Evolutionary conservation across 1,140 invertebrate genomes (phyloP).

Genomic region (Luehdorfia chinensis): DNA sequence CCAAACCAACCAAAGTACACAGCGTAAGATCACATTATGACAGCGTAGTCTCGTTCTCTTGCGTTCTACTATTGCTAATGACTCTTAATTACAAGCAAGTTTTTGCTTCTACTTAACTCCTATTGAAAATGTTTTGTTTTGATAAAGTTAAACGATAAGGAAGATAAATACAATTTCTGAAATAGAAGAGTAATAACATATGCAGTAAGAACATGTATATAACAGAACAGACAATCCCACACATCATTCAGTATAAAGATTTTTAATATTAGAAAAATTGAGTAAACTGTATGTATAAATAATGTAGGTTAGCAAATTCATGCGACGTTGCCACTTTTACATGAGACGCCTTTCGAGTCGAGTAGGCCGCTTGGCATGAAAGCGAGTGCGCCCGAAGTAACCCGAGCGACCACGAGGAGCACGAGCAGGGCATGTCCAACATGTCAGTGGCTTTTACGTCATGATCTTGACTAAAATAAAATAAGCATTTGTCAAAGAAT

Average conservation of each 20-base stretch:
- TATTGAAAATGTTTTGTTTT: too few relatives aligned
- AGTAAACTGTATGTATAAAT: too few relatives aligned
- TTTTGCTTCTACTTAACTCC: too few relatives aligned
- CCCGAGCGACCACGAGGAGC: slow-evolving; percentile 37
- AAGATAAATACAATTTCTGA: too few relatives aligned
- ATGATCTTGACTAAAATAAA: slow-evolving; percentile 15
- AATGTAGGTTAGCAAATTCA: slow-evolving; percentile 30
- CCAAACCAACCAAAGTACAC: slow-evolving; percentile 19
- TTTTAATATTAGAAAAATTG: too few relatives aligned
- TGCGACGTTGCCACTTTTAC: slow-evolving; percentile 63
- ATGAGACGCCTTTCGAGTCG: slow-evolving; percentile 27
- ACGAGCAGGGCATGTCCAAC: neutral
- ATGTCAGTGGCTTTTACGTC: slow-evolving; percentile 16
- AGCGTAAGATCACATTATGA: slow-evolving; percentile 33
- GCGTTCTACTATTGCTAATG: slow-evolving; percentile 42
- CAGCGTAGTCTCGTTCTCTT: slow-evolving; percentile 54
- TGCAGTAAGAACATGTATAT: too few relatives aligned
- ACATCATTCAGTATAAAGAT: too few relatives aligned
- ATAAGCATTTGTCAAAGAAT: too few relatives aligned
- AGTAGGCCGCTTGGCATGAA: slow-evolving; percentile 45
- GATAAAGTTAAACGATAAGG: too few relatives aligned
- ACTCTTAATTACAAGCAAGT: neutral
- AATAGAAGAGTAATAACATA: too few relatives aligned
- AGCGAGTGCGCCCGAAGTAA: slow-evolving; percentile 40
- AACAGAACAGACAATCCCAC: too few relatives aligned